These are phyloP conservation scores for Atherinomorus stipes DNA, from an alignment of 2,113 vertebrate species.

Conservation along the genomic window DNA sequence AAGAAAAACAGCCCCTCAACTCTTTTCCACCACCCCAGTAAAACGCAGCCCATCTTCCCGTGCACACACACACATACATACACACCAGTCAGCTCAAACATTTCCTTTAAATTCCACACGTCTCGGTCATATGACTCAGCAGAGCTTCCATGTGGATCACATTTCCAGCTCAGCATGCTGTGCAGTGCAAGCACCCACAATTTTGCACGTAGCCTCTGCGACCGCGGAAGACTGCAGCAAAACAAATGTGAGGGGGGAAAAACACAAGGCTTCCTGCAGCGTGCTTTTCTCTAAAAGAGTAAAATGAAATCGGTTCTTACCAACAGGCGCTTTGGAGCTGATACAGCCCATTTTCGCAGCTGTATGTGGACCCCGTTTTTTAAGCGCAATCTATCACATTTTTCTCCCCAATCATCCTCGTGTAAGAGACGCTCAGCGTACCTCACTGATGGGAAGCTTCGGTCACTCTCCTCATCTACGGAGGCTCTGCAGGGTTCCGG, in stretches of 20 bases:
- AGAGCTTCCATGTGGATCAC: conserved; percentile 23
- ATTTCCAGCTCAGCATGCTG: conserved; percentile 54
- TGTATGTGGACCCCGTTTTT: conserved; percentile 54
- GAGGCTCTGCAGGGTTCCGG: conserved; percentile 63
- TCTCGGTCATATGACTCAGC: conserved; percentile 52
- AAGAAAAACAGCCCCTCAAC: conserved; percentile 16
- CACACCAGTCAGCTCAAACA: conserved; percentile 10
- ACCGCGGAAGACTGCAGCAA: conserved; percentile 59
- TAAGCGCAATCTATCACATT: conserved; percentile 25
- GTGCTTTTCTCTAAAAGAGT: conserved; percentile 57
- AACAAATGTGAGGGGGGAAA: conserved; percentile 36
- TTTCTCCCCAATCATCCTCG: conserved; percentile 42
- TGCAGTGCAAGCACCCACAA: conserved; percentile 44
- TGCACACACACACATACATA: neutral
- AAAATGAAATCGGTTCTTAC: conserved; percentile 83
- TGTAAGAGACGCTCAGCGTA: conserved; percentile 73
- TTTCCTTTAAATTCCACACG: neutral
- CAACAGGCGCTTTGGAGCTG: conserved; percentile 88
- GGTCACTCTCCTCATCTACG: conserved; percentile 51
- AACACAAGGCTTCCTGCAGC: conserved; percentile 52
- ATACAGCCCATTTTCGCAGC: conserved; percentile 88
- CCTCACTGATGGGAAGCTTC: conserved; percentile 77
- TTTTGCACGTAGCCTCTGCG: conserved; percentile 26
- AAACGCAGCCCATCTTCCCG: neutral
- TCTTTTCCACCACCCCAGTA: neutral